Evolutionary conservation across 1,140 invertebrate species (phyloP), one percentile per base, ranked within the genome.

Genomic region (Agrypnia vestita): DNA sequence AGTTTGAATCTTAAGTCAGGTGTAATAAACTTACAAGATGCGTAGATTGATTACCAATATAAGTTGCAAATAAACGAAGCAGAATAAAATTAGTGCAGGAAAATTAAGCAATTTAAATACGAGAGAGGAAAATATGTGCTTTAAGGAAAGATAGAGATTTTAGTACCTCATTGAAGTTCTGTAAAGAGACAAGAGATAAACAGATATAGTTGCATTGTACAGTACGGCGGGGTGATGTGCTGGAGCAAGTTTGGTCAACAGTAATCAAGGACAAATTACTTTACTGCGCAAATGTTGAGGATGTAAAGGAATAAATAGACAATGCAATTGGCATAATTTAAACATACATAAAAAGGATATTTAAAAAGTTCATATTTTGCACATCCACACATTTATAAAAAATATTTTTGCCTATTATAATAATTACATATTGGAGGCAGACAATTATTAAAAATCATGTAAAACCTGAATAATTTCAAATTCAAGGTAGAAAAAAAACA

Each of bases 101-200:
- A 55, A 53, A 53, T 73, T 19, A 35, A 73, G 49, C 21, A 10
- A 61, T 53, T 55, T 19, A 73, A 35, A 51, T 53, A 73, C 47
- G 53, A 53, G 25, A 67, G 46, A 76, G 61, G 56, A 64, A 76
- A 78, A 76, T 35, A 51, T 78, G 76, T 78, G 76, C 76, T 19
- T 56, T 44, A 56, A 71, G 61, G 59, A 74, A 55, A 77, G 75
- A 53, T 61, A 73, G 78, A 80, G 69, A 79, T 46, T 78, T 76
- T 21, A 80, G 79, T 83, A 83, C 82, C 82, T 83, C 82, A 79
- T 79, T 83, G 82, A 83, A 79, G 77, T 80, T 83, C 82, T 83
- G 82, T 80, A 83, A 83, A 83, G 75, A 83, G 64, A 83, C 69
- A 83, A 83, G 79, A 83, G 76, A 83, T 19, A 83, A 76, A 83